Conservation (phyloP, 2,888 invertebrate genomes). For the Scrobipalpa atriplicella region DNA sequence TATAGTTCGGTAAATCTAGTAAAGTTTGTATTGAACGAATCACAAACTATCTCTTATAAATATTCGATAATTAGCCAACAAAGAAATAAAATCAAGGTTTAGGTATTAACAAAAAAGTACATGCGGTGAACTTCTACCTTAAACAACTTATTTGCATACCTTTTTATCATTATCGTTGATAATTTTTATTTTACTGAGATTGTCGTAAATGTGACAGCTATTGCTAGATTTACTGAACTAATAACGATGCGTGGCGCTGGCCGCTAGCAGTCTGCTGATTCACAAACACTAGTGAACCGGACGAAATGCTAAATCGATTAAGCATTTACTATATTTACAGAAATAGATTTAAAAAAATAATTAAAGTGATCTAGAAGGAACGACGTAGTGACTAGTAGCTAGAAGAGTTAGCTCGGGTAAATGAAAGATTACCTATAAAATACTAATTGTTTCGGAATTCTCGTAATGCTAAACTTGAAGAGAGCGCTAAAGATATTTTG, state of each 20-base stretch:
- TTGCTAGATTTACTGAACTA: too few species aligned
- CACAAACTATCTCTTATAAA: too few species aligned
- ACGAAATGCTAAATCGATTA: constrained; percentile 62
- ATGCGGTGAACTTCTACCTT: too few species aligned
- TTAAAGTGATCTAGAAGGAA: constrained; percentile 60
- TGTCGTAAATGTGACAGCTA: too few species aligned
- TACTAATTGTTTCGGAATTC: constrained; percentile 55
- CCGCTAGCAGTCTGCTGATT: constrained; percentile 26
- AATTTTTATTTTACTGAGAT: too few species aligned
- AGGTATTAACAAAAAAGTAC: too few species aligned
- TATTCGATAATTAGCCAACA: too few species aligned
- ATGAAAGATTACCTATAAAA: constrained; percentile 45
- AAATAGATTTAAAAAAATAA: constrained; percentile 59
- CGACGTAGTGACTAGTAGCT: constrained; percentile 68
- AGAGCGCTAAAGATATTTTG: constrained; percentile 77
- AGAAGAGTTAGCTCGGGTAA: constrained; percentile 60
- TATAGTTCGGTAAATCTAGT: too few species aligned
- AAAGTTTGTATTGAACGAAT: too few species aligned
- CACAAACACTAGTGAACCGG: constrained; percentile 39
- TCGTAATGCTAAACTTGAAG: constrained; percentile 67
- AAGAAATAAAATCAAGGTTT: too few species aligned
- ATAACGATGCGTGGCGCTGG: constrained; percentile 31
- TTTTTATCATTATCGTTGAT: too few species aligned
- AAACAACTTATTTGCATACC: too few species aligned
- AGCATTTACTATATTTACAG: constrained; percentile 71